Evolutionary conservation across 2,888 invertebrate species (phyloP).

Genomic region (Melanargia galathea): DNA sequence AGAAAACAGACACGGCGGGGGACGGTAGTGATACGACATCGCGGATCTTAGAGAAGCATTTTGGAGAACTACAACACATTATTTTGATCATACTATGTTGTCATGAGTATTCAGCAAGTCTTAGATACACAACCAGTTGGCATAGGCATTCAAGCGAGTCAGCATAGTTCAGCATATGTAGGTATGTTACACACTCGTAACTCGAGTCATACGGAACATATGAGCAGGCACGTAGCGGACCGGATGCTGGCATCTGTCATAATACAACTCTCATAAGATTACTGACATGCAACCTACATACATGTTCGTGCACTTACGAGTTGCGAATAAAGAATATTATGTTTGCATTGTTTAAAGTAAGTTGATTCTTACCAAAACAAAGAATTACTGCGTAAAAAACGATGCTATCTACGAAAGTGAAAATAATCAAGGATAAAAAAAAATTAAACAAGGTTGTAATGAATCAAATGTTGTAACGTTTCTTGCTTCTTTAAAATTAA

Average conservation of each 20-base stretch:
- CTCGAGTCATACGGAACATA: neutral
- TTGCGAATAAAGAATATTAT: too few species aligned
- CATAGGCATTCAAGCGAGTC: neutral
- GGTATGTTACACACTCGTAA: neutral
- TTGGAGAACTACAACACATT: too few species aligned
- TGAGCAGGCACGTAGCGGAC: neutral
- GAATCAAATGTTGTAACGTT: conserved; percentile 10
- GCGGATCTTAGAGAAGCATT: too few species aligned
- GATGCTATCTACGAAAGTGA: too few species aligned
- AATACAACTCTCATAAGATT: neutral
- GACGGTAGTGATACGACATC: too few species aligned
- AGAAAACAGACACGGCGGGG: too few species aligned
- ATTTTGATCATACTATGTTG: too few species aligned
- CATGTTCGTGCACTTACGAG: neutral
- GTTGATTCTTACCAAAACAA: too few species aligned
- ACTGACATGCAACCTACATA: neutral
- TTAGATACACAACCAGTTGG: neutral
- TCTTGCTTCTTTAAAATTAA: conserved; percentile 14
- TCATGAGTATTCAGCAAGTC: neutral
- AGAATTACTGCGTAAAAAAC: too few species aligned
- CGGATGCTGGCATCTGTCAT: conserved; percentile 3
- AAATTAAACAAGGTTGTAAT: neutral
- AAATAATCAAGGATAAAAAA: neutral
- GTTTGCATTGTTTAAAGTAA: too few species aligned
- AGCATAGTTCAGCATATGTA: neutral